Evolutionary conservation across 1,140 invertebrate genomes (phyloP), one percentile per base, ranked within the genome.

Genomic region (Drosophila yakuba): DNA sequence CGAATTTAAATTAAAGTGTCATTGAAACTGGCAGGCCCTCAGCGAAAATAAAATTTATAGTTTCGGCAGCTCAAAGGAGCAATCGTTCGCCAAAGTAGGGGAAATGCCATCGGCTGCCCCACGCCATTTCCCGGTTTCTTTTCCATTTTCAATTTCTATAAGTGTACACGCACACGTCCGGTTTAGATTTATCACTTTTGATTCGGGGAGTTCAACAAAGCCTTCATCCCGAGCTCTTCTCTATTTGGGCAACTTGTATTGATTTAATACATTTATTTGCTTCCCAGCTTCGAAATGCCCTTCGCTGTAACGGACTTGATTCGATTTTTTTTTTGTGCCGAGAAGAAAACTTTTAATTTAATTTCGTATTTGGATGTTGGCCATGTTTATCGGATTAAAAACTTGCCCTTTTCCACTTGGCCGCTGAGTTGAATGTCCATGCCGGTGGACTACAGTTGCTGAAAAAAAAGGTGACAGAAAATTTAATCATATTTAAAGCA

Each of bases 1-100:
- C 84, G 84, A 89, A 89, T 89, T 89, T 89, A 89, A 89, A 89
- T 89, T 89, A 89, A 89, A 89, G 84, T 89, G 84, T 89, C 84
- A 89, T 89, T 89, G 77, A 67, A 89, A 89, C 84, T 89, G 84
- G 85, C 80, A 83, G 69, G 58, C 84, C 85, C 80, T 88, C 80
- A 88, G 80, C 66, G 61, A 68, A 89, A 89, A 89, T 89, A 89
- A 89, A 89, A 89, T 89, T 89, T 89, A 89, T 89, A 89, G 84
- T 89, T 89, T 89, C 72, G 74, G 66, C 76, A 59, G 54, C 64
- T 77, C 64, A 60, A 62, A 69, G 60, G 43, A 62, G 66, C 36
- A 68, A 43, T 45, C 17, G 52, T 20, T 36, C 38, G 25, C 50
- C 63, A 38, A 43, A 23, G 38, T 59, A 44, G n/a, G 55, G 38